phyloP scores from a whole-genome alignment of 2,888 invertebrate species.

The Diplolepis rosae region DNA sequence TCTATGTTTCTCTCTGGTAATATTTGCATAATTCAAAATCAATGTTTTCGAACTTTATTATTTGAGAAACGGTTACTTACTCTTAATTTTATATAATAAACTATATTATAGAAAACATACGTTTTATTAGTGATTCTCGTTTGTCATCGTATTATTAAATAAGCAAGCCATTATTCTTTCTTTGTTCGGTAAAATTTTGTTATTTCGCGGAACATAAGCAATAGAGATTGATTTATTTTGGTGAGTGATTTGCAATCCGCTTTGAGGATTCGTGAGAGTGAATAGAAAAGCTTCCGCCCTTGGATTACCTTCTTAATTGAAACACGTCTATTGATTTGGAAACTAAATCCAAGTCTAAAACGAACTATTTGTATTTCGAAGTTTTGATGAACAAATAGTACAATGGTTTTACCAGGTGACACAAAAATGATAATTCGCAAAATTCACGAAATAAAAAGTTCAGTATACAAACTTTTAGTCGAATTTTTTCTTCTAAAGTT shows the following conservation, averaged over 20 bases:
- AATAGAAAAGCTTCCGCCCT: constrained; percentile 48
- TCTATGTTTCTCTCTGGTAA: too few relatives aligned
- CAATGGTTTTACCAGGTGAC: not conserved
- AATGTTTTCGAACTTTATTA: too few relatives aligned
- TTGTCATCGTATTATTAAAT: constrained; percentile 12
- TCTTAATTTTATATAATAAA: not conserved
- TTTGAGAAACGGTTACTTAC: too few relatives aligned
- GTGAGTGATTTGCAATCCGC: constrained; percentile 56
- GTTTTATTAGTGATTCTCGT: constrained; percentile 19
- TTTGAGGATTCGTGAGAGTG: constrained; percentile 48
- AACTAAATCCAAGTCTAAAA: constrained; percentile 28
- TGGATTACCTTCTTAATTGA: constrained; percentile 56
- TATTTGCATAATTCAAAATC: too few relatives aligned
- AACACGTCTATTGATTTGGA: constrained; percentile 52
- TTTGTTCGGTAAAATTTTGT: constrained; percentile 39
- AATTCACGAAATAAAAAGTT: not conserved
- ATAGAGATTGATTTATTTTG: constrained; percentile 52
- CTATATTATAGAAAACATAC: constrained; percentile 10
- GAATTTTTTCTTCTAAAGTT: not conserved
- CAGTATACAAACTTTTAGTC: not conserved
- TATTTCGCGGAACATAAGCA: constrained; percentile 44
- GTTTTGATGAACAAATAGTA: not conserved
- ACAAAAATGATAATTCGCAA: not conserved
- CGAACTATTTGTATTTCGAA: constrained; percentile 7
- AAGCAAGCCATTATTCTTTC: constrained; percentile 16